phyloP scores from a whole-genome alignment of 2,113 vertebrate species.

The Hippoglossus stenolepis region DNA sequence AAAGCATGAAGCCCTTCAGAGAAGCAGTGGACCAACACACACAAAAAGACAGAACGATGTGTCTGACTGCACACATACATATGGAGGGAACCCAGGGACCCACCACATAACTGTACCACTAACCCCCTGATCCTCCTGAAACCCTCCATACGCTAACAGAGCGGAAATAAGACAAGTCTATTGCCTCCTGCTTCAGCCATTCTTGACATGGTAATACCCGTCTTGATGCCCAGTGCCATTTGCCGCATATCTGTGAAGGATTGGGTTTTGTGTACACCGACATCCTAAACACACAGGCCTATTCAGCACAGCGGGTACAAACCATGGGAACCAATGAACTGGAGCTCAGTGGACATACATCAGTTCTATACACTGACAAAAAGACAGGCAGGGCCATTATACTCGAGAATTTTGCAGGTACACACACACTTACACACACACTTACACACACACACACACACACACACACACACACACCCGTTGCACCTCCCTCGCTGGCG shows the following conservation, averaged over 20 bases:
- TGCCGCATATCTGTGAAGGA: slow-evolving; percentile 29
- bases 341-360: slow-evolving; percentile 48
- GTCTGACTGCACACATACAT: slow-evolving; percentile 12
- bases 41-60: slow-evolving; percentile 28
- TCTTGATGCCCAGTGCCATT: slow-evolving; percentile 32
- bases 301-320: slow-evolving; percentile 50
- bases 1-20: neutral
- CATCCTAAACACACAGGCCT: slow-evolving; percentile 39
- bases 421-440: neutral
- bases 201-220: slow-evolving; percentile 34
- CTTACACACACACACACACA: neutral
- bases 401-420: slow-evolving; percentile 47
- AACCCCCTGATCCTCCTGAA: slow-evolving; percentile 52
- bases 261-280: slow-evolving; percentile 40
- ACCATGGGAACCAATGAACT: slow-evolving; percentile 32
- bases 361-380: slow-evolving; percentile 44
- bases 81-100: slow-evolving; percentile 5
- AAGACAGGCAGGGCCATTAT: slow-evolving; percentile 57
- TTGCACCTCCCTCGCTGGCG: slow-evolving; percentile 37
- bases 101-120: slow-evolving; percentile 32
- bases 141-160: slow-evolving; percentile 32
- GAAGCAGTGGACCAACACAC: slow-evolving; percentile 5
- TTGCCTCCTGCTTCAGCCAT: slow-evolving; percentile 44
- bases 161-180: slow-evolving; percentile 57
- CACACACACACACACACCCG: neutral